phyloP scores from a whole-genome alignment of 2,888 invertebrate genomes.

The Deilephila porcellus region DNA sequence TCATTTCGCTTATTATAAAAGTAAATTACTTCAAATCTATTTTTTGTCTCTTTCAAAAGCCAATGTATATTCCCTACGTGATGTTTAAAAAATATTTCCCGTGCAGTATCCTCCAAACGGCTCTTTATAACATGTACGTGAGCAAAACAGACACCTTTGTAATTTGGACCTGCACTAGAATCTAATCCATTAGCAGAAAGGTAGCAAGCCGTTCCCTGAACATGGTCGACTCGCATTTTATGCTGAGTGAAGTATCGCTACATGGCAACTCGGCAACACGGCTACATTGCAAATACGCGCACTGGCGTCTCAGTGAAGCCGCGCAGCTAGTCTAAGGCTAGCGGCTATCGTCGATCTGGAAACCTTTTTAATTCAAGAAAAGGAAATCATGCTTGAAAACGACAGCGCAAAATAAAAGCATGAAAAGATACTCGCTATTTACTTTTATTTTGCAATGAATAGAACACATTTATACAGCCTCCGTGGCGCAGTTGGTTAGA shows the following conservation, averaged over 20 bases:
- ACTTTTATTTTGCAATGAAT: conserved; percentile 16
- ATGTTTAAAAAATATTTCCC: background rate
- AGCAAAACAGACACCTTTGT: conserved; percentile 22
- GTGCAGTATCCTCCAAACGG: background rate
- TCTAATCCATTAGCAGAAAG: conserved; percentile 27
- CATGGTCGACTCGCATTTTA: conserved; percentile 27
- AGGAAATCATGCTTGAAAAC: background rate
- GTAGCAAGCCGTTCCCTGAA: conserved; percentile 22
- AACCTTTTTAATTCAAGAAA: conserved; percentile 11
- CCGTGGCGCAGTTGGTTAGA: no score
- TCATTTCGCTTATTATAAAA: background rate
- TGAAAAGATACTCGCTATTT: background rate
- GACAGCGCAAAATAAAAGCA: conserved; percentile 4
- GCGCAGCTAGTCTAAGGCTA: conserved; percentile 3
- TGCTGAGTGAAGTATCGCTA: conserved; percentile 23
- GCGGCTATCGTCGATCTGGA: background rate
- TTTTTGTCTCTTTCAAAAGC: background rate
- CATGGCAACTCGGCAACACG: background rate
- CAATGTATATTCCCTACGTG: background rate
- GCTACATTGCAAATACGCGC: conserved; percentile 9
- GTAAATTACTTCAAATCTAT: background rate
- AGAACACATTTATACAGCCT: conserved; percentile 3
- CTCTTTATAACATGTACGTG: conserved; percentile 14
- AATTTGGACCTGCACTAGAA: conserved; percentile 18
- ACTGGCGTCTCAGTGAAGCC: background rate